Conservation (phyloP, 2,888 invertebrate genomes). For the Steinernema scapterisci region DNA sequence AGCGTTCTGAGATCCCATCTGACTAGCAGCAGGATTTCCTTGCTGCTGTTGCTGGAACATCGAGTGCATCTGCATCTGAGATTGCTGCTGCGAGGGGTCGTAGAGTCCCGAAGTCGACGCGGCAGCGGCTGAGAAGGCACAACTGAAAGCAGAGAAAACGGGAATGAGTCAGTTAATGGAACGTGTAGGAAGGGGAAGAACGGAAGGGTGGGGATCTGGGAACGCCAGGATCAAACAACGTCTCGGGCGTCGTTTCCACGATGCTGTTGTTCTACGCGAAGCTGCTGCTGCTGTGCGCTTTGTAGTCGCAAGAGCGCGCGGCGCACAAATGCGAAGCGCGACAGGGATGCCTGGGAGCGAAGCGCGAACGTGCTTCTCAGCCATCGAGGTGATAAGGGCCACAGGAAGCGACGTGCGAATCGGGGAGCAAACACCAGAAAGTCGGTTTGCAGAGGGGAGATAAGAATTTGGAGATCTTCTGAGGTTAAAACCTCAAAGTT, state of each 20-base stretch:
- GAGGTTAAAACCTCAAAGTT: too few relatives aligned
- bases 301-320: background rate
- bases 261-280: background rate
- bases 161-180: background rate
- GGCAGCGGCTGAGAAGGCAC: constrained; percentile 19
- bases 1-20: background rate
- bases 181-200: too few relatives aligned
- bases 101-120: constrained; percentile 25
- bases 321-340: background rate
- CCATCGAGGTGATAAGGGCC: background rate
- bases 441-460: background rate
- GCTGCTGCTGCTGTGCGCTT: background rate
- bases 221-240: too few relatives aligned
- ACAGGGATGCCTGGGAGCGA: too few relatives aligned
- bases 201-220: background rate
- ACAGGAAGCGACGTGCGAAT: constrained; percentile 10
- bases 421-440: constrained; percentile 24
- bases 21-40: background rate
- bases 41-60: constrained; percentile 9
- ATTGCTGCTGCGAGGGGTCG: constrained; percentile 1
- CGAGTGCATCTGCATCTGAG: background rate
- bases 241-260: too few relatives aligned
- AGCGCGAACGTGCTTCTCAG: constrained; percentile 9
- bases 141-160: background rate
- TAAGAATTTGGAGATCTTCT: background rate